Percentiles rank a stretch among this genome's conserved stretches.
Conservation (phyloP, 1,140 invertebrate genomes). For the Diprion similis region DNA sequence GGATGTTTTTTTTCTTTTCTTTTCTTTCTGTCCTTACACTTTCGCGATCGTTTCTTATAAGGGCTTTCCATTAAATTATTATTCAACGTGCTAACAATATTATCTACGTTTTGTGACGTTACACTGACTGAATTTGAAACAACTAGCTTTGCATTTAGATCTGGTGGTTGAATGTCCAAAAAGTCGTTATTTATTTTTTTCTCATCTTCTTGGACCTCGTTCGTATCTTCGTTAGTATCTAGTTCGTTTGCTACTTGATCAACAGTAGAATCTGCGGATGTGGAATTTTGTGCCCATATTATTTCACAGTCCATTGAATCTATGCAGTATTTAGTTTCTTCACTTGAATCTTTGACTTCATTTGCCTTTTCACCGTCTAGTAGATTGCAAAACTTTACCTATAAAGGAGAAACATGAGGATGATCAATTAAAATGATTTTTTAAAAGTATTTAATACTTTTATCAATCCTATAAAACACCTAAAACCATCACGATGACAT, state of each 20-base stretch:
- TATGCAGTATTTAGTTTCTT: background rate
- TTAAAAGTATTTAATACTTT: background rate
- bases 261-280: background rate
- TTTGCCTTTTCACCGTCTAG: background rate
- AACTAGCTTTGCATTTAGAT: background rate
- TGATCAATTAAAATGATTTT: background rate
- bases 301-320: background rate
- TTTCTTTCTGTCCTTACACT: background rate
- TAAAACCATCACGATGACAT: background rate
- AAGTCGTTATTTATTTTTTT: background rate
- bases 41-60: background rate
- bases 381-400: background rate
- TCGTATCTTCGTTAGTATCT: background rate
- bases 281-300: background rate
- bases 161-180: background rate
- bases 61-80: background rate
- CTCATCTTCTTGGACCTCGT: background rate
- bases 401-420: background rate
- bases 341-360: background rate
- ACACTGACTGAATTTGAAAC: background rate
- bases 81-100: no score
- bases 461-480: background rate
- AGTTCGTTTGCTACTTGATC: background rate
- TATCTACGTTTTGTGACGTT: background rate
- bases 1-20: background rate